phyloP scores from a whole-genome alignment of 2,113 vertebrate species.

The Lanius ludovicianus region DNA sequence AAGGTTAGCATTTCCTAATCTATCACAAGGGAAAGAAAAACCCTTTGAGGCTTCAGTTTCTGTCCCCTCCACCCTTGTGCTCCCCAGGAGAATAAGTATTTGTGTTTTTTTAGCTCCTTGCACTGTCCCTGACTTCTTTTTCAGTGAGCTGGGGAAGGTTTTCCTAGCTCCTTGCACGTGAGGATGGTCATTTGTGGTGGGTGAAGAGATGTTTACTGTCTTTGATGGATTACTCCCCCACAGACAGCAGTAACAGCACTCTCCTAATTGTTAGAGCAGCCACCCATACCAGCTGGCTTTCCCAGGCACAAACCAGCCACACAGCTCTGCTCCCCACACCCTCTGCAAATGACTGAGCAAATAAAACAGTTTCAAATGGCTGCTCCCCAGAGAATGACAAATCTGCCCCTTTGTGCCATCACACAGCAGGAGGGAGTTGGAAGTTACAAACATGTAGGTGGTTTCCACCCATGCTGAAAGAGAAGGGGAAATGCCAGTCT shows the following conservation, averaged over 20 bases:
- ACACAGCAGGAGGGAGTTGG: not conserved
- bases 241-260: not conserved
- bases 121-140: not conserved
- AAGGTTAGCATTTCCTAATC: not conserved
- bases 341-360: not conserved
- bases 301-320: not conserved
- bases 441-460: slow-evolving; percentile 10
- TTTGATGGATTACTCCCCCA: not conserved
- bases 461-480: not conserved
- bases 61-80: not conserved
- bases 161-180: fast-evolving
- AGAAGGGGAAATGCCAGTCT: slow-evolving; percentile 45
- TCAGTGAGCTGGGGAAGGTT: not conserved
- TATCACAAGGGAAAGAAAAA: not conserved
- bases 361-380: not conserved
- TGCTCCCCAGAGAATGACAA: not conserved
- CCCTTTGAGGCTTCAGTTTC: not conserved
- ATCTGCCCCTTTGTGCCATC: not conserved
- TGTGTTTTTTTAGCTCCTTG: not conserved
- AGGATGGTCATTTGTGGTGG: not conserved
- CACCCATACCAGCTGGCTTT: not conserved
- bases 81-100: not conserved
- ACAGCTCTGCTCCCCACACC: not conserved
- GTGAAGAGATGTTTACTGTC: not conserved
- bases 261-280: not conserved